Base-by-base conservation (phyloP, 2,888 invertebrate genomes). In the Diarsia rubi region DNA sequence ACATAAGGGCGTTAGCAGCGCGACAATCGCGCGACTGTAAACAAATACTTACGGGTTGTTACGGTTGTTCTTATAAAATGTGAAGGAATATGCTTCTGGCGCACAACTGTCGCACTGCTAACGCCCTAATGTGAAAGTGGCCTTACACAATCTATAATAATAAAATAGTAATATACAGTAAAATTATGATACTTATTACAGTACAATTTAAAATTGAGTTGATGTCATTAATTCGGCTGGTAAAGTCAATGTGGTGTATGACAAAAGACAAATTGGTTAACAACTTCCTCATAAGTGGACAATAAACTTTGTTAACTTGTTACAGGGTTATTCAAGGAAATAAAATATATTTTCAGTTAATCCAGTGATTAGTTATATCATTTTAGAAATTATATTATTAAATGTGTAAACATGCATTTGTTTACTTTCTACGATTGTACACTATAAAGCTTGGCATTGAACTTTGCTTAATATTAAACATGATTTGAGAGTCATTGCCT, bases 401-500 rank as follows among this genome's bases (percentile, higher is more conserved):
- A 68, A 63, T 57, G 11, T 11, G 12, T 37, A 68, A 49, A 57
- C 54, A 64, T 44, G 19, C 59, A 79, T 67, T 54, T 73, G 59
- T 71, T 59, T 77, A 70, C 44, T 77, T 16, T 73, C 49, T 74
- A 73, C 44, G 27, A 65, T 62, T 78, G 45, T 31, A n/a, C 24
- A 52, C n/a, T 60, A 21, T 63, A 75, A 54, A 69, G 57, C 21
- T 54, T 83, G 59, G 62, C 67, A 83, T 67, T 78, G 73, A 75
- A 83, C 70, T 78, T 77, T 69, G 49, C 62, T 65, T 6, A 60
- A 70, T 54, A 73, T 71, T 42, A 27, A 77, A 72, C 49, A 72
- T 77, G 62, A 54, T 73, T 66, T 31, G 14, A 76, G n/a, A 57
- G 69, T 67, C 69, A 73, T 37, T 77, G 73, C 71, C 82, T 73